Conservation (phyloP, 2,797 vertebrate species). For the Danio kyathit region DNA sequence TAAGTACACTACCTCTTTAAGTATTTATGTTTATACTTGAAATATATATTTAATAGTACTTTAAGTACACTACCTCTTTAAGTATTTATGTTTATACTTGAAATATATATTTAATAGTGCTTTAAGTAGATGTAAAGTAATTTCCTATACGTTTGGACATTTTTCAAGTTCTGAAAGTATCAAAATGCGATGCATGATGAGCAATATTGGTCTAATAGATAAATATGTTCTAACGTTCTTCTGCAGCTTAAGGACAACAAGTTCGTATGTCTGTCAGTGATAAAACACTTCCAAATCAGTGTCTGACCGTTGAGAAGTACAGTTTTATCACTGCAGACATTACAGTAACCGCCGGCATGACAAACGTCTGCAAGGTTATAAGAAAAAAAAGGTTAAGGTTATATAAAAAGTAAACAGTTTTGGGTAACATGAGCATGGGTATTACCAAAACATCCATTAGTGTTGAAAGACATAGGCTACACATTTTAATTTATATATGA, state of each 20-base stretch:
- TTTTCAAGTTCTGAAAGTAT: not conserved
- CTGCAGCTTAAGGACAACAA: not conserved
- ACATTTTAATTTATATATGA: no score
- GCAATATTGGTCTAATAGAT: not conserved
- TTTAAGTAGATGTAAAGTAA: no score
- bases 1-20: no score
- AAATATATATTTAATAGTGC: no score
- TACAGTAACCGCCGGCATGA: not conserved
- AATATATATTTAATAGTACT: no score
- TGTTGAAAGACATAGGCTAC: no score
- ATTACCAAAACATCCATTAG: not conserved
- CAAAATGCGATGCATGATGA: not conserved
- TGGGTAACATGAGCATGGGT: not conserved
- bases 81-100: no score
- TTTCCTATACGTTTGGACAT: no score
- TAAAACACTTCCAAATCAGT: conserved; percentile 14
- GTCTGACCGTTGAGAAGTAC: not conserved
- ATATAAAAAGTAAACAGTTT: not conserved
- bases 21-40: no score
- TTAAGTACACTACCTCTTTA: no score
- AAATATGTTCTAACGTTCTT: not conserved
- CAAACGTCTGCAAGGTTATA: not conserved
- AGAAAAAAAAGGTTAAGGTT: no score
- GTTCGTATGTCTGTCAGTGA: not conserved
- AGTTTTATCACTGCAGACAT: not conserved